Percentiles rank a stretch among this genome's conserved stretches.
These are phyloP conservation scores for Coenonympha glycerion DNA, from an alignment of 2,888 invertebrate species.

Conservation along the genomic window DNA sequence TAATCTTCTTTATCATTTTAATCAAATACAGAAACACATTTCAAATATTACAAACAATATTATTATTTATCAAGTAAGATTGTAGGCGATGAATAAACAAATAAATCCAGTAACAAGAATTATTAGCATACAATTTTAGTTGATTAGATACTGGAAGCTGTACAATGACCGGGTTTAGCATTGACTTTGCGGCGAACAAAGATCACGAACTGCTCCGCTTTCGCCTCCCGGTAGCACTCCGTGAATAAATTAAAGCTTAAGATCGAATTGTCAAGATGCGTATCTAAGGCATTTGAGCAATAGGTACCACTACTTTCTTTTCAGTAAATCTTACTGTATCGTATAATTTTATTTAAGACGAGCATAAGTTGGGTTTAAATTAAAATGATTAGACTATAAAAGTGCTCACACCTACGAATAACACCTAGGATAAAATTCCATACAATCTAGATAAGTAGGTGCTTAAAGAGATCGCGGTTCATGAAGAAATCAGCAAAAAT, in stretches of 20 bases:
- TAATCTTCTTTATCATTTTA: not conserved
- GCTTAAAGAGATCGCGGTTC: too few species aligned
- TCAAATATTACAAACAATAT: too few species aligned
- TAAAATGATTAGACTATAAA: too few species aligned
- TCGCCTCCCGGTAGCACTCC: constrained; percentile 26
- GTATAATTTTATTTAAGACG: too few species aligned
- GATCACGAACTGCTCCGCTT: constrained; percentile 31
- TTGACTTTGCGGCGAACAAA: constrained; percentile 27
- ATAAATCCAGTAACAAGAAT: not conserved
- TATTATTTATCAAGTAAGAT: too few species aligned
- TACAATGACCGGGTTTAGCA: constrained; percentile 25
- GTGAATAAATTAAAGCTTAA: constrained; percentile 25
- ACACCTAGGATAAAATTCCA: too few species aligned
- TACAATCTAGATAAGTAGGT: too few species aligned
- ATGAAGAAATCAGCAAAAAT: too few species aligned
- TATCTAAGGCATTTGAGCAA: constrained; percentile 1
- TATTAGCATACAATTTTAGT: constrained; percentile 15
- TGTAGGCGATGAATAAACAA: not conserved
- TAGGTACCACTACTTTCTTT: constrained; percentile 2
- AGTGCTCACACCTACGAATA: too few species aligned
- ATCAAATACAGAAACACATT: not conserved
- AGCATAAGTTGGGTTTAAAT: too few species aligned
- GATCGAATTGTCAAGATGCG: constrained; percentile 14
- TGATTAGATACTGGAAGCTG: constrained; percentile 20
- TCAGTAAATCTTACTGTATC: not conserved